Evolutionary conservation across 2,888 invertebrate genomes (phyloP).

Genomic region (Leptopterna dolabrata): DNA sequence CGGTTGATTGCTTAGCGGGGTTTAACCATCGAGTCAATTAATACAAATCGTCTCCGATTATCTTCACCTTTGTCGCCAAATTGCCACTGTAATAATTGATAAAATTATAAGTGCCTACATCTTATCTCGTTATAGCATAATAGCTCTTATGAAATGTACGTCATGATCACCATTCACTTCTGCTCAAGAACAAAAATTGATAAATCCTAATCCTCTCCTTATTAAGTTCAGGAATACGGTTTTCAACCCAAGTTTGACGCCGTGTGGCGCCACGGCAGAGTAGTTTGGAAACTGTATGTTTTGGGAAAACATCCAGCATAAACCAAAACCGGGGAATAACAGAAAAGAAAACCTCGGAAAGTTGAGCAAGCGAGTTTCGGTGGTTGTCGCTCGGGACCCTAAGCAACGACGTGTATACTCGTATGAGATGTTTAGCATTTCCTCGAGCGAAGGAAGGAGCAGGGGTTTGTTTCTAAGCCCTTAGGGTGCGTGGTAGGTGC

Average conservation of each 20-base stretch:
- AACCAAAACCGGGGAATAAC: background rate
- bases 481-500: constrained; percentile 43
- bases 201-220: too few relatives aligned
- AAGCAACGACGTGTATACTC: background rate
- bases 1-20: constrained; percentile 8
- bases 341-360: background rate
- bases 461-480: constrained; percentile 54
- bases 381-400: constrained; percentile 19
- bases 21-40: background rate
- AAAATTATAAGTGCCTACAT: background rate
- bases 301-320: background rate
- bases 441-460: background rate
- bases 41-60: background rate
- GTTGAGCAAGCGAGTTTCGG: background rate
- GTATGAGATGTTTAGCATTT: constrained; percentile 43
- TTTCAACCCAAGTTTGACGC: too few relatives aligned
- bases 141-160: too few relatives aligned
- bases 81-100: background rate
- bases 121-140: too few relatives aligned
- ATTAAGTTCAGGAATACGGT: too few relatives aligned
- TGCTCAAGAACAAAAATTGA: too few relatives aligned
- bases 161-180: too few relatives aligned
- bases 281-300: background rate
- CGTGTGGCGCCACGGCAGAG: background rate
- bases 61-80: background rate